A percentile compares a stretch with the other conserved stretches of the same genome.
These are phyloP conservation scores for Apis florea DNA, from an alignment of 1,140 invertebrate species.

Conservation along the genomic window DNA sequence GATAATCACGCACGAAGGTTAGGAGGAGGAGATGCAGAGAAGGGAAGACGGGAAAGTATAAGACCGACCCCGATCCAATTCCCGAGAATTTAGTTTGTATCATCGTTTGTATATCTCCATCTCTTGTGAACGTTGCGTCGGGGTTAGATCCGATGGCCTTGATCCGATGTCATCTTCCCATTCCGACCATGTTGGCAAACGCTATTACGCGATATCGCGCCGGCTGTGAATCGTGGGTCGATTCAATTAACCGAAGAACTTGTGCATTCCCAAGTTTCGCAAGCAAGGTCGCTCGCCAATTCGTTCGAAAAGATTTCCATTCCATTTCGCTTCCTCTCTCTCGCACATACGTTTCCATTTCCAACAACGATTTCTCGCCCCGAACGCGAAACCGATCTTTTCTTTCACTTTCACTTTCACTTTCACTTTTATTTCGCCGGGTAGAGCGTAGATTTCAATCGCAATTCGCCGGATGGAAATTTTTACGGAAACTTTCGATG, in stretches of 20 bases:
- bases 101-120: neutral
- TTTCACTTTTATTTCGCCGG: too few species aligned
- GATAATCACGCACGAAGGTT: too few species aligned
- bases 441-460: too few species aligned
- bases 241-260: conserved; percentile 42
- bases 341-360: too few species aligned
- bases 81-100: conserved; percentile 26
- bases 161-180: conserved; percentile 47
- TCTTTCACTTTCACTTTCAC: too few species aligned
- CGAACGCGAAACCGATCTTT: too few species aligned
- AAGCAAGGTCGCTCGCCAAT: conserved; percentile 22
- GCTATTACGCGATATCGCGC: conserved; percentile 48
- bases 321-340: too few species aligned
- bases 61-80: neutral
- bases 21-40: too few species aligned
- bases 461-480: too few species aligned
- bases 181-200: conserved; percentile 36
- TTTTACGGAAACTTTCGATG: too few species aligned
- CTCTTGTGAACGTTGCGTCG: neutral
- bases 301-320: conserved; percentile 14
- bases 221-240: conserved; percentile 22
- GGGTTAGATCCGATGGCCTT: conserved; percentile 21
- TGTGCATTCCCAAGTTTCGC: conserved; percentile 29
- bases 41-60: too few species aligned
- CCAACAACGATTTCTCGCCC: too few species aligned